Base-by-base conservation (phyloP, 2,113 vertebrate species). In the Australoheros scitulus region DNA sequence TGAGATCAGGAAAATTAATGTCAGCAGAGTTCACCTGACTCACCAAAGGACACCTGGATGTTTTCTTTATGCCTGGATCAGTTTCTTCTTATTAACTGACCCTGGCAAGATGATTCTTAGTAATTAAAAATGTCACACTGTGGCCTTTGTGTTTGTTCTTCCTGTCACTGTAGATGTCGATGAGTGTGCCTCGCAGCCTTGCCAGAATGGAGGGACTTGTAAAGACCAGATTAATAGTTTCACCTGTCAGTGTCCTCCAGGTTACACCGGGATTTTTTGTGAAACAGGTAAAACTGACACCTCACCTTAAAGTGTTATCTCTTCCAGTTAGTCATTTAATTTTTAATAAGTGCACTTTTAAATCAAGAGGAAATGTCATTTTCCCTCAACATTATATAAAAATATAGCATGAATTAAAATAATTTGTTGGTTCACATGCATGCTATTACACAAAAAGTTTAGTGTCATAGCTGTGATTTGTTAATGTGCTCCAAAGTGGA, bases 131-230 rank as follows among this genome's bases (percentile, higher is more conserved):
- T 74, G 80, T 63, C 70, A 88, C 63, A 78, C 65, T 87, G 43
- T 77, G 13, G 78, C 59, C 83, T 89, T 89, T 89, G 82, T 92
- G 5, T 84, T 76, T 88, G 36, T 47, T 72, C 47, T 63, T 34
- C 24, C 26, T 88, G 78, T 77, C 79, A 43, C 65, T 81, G 24
- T 88, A 96, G 96, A 96, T 87, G 94, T 96, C 15, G 68, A 96
- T 58, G 96, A 96, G 86, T 96, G 96, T 76, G 89, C 88, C 52
- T 95, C 94, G 9, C 22, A 80, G 60, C 95, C 95, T 3, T 96
- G 96, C 89, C 94, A 95, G 91, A 96, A 96, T 1, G 93, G 93
- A 89, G 96, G 95, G 15, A 93, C 91, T 7, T 96, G 96, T 89
- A 79, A 78, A 58, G 95, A 96, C 92, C 85, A 79, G 86, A 85